phyloP scores from a whole-genome alignment of 2,113 vertebrate genomes.

The Glaucidium brasilianum region DNA sequence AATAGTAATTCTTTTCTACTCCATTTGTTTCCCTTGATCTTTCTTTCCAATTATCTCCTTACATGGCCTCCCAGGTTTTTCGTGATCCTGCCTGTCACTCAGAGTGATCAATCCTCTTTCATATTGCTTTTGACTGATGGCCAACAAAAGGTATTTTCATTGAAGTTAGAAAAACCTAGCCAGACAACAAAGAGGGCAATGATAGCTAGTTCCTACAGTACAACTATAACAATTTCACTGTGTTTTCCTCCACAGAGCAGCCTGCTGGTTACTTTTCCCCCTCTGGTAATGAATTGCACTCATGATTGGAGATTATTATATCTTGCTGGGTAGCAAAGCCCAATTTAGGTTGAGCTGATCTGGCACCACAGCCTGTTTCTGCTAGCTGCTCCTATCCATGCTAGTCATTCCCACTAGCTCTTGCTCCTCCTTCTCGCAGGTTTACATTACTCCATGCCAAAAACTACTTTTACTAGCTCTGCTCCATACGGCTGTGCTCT shows the following conservation, averaged over 20 bases:
- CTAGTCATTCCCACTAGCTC: neutral
- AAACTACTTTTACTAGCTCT: neutral
- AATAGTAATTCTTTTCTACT: neutral
- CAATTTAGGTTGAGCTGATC: neutral
- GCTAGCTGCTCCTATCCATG: neutral
- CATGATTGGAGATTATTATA: neutral
- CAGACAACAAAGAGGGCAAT: neutral
- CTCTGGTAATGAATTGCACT: neutral
- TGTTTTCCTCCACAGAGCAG: neutral
- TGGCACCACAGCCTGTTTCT: neutral
- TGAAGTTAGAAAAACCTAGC: neutral
- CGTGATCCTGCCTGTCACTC: neutral
- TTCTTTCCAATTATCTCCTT: conserved; percentile 2
- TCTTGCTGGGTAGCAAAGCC: neutral
- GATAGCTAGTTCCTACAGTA: neutral
- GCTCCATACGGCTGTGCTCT: neutral
- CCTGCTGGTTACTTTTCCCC: neutral
- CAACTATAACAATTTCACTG: neutral
- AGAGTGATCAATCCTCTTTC: neutral
- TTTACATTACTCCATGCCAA: neutral
- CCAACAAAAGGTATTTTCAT: conserved; percentile 18
- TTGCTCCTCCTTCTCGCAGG: neutral
- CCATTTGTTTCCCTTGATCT: conserved; percentile 20
- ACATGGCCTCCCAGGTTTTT: neutral
- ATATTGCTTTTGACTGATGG: conserved; percentile 11